Evolutionary conservation across 2,888 invertebrate species (phyloP), one percentile per base, ranked within the genome.

Genomic region (Mesopsocus fuscifrons): DNA sequence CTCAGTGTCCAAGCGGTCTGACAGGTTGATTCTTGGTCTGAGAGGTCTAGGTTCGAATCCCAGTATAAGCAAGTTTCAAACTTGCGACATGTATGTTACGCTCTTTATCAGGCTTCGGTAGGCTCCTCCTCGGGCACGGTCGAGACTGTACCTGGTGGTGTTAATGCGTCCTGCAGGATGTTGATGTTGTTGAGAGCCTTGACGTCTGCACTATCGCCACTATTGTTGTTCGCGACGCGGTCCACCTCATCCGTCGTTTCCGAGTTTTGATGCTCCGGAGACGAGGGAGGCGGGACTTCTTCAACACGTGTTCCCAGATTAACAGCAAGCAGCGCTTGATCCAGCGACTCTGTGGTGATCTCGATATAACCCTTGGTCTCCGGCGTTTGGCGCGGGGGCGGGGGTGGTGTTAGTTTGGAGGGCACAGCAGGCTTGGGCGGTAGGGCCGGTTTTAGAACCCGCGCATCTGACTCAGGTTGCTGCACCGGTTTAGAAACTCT

Each of bases 341-440:
- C 38, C 16, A 38, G 38, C 6, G 38, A 38, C 21, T 38, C 38
- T 21, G 38, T 21, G 4, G 38, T 38, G 20, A 38, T 38, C 18
- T 38, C 38, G 6, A 38, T 20, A 20, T 38, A 38, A 11, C 38
- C 38, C 20, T 38, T 38, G 3, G 6, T 38, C 21, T 38, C 38
- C 3, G 38, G 38, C 6, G 18, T 63, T 54, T 67, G 69, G 45
- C 70, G 57, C 0, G 70, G 69, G 1, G 69, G 69, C 13, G 69
- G 68, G 49, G 68, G 59, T 1, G 64, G 63, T 46, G 53, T 54
- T 16, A 49, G 49, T 44, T 63, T 63, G 22, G 56, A 52, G 21
- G 64, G 63, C 41, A 77, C 69, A 15, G 73, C 72, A 40, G 88
- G 89, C 63, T 88, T 89, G 8, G 83, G 83, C 47, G 83, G 84